These are phyloP conservation scores for Anastrepha ludens DNA, from an alignment of 1,140 invertebrate species.

Conservation along the genomic window DNA sequence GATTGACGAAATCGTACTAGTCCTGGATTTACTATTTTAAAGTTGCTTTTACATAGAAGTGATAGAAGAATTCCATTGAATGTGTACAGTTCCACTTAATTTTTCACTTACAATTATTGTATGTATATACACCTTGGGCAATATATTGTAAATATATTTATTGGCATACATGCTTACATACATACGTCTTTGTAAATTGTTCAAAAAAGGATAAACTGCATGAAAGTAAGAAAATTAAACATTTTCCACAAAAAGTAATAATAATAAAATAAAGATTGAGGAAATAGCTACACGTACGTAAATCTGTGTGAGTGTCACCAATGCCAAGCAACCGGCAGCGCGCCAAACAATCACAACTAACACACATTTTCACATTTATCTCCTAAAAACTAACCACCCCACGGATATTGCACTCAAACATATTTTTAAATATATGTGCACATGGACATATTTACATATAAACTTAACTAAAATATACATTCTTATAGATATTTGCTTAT, in stretches of 20 bases:
- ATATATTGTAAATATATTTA: too few relatives aligned
- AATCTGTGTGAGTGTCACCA: background rate
- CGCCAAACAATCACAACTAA: background rate
- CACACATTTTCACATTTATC: background rate
- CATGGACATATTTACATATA: background rate
- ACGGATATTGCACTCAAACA: slow-evolving; percentile 4
- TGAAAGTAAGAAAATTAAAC: background rate
- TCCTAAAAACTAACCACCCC: background rate
- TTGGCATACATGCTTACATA: too few relatives aligned
- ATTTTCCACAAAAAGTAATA: background rate
- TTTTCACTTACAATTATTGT: too few relatives aligned
- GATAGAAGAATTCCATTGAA: too few relatives aligned
- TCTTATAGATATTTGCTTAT: background rate
- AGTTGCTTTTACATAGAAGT: too few relatives aligned
- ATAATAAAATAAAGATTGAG: background rate
- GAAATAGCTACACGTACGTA: background rate
- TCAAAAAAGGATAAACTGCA: background rate
- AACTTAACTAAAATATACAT: background rate
- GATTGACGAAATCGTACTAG: too few relatives aligned
- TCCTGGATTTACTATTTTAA: too few relatives aligned
- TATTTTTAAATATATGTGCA: background rate
- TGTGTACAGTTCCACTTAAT: too few relatives aligned
- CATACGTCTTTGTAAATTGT: too few relatives aligned
- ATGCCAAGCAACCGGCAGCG: background rate
- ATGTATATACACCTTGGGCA: too few relatives aligned